A percentile compares a stretch with the other conserved stretches of the same genome.
Evolutionary conservation across 2,113 vertebrate genomes (phyloP).

Genomic region (Equus przewalskii): DNA sequence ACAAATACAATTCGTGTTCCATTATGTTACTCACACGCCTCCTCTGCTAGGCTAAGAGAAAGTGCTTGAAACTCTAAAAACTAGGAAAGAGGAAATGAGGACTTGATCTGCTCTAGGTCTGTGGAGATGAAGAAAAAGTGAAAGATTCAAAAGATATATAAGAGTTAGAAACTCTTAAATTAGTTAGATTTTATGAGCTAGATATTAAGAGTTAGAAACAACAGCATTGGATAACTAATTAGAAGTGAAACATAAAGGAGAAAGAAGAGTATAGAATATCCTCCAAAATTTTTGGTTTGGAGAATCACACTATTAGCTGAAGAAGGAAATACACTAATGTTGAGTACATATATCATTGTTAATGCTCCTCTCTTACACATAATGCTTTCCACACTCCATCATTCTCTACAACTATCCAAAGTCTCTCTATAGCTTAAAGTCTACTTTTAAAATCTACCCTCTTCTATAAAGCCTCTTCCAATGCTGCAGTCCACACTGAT

Average conservation of each 20-base stretch:
- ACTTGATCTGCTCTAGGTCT: not conserved
- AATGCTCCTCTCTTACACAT: not conserved
- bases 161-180: not conserved
- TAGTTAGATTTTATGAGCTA: not conserved
- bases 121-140: not conserved
- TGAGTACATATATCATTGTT: not conserved
- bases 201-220: not conserved
- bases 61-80: not conserved
- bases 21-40: not conserved
- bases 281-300: conserved; percentile 38
- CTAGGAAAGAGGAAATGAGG: not conserved
- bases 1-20: not conserved
- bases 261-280: not conserved
- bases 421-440: not conserved
- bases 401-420: conserved; percentile 22
- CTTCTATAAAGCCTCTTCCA: not conserved
- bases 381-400: not conserved
- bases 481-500: not conserved
- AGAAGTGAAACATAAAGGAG: not conserved
- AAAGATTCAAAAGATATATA: not conserved
- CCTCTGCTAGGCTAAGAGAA: not conserved
- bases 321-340: not conserved
- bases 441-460: not conserved
- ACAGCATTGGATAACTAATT: not conserved
- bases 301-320: not conserved